phyloP scores from a whole-genome alignment of 2,113 vertebrate genomes.

The Tor tambroides region DNA sequence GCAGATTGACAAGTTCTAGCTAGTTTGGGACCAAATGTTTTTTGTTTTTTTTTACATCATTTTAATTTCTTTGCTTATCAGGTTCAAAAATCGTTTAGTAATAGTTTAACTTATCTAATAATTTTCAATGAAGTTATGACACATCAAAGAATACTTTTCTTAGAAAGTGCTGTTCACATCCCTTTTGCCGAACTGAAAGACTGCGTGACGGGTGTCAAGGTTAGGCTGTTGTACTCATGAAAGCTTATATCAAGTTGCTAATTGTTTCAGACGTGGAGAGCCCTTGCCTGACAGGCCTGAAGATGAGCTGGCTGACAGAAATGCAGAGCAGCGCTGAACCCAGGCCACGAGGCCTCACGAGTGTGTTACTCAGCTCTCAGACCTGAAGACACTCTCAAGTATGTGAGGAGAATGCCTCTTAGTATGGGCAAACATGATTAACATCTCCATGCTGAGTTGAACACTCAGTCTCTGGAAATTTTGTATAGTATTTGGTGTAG shows the following conservation, averaged over 20 bases:
- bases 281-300: not conserved
- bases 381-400: constrained; percentile 29
- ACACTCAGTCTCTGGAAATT: not conserved
- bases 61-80: too few species aligned
- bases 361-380: constrained; percentile 12
- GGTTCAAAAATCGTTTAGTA: too few species aligned
- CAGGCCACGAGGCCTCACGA: not conserved
- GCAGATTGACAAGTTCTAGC: not conserved
- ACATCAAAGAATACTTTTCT: not conserved
- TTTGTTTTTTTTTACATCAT: too few species aligned
- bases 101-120: not conserved
- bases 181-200: constrained; percentile 8
- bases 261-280: constrained; percentile 39
- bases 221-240: not conserved
- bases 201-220: constrained; percentile 36
- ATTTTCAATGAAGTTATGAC: not conserved
- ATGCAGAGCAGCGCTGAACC: constrained; percentile 5
- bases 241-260: constrained; percentile 45
- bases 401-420: constrained; percentile 15
- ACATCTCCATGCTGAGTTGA: not conserved
- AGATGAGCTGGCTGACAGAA: constrained; percentile 11
- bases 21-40: not conserved
- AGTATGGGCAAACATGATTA: not conserved
- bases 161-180: not conserved
- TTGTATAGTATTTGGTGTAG: not conserved